Evolutionary conservation across 2,113 vertebrate genomes (phyloP).

Genomic region (Scatophagus argus): DNA sequence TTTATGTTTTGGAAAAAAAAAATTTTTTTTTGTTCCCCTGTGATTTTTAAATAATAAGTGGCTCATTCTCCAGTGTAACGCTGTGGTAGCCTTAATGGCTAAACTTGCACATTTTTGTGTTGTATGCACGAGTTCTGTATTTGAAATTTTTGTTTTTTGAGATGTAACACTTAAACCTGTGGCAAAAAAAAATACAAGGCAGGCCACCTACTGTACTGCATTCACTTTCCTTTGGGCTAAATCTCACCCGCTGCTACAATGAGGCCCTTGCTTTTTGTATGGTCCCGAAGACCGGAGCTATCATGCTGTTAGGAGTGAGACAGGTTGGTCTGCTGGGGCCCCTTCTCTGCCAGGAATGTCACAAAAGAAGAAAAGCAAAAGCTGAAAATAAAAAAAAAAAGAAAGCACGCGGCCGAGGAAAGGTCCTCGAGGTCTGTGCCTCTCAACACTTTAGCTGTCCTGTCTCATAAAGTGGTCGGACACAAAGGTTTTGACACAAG

Average conservation of each 20-base stretch:
- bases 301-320: slow-evolving; percentile 65
- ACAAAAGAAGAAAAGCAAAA: slow-evolving; percentile 63
- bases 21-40: not conserved
- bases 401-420: slow-evolving; percentile 40
- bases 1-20: slow-evolving; percentile 18
- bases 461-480: slow-evolving; percentile 63
- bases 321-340: slow-evolving; percentile 61
- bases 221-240: slow-evolving; percentile 36
- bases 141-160: slow-evolving; percentile 1
- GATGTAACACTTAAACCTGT: not conserved
- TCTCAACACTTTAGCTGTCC: slow-evolving; percentile 66
- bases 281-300: slow-evolving; percentile 39
- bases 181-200: not conserved
- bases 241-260: slow-evolving; percentile 36
- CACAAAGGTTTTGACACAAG: slow-evolving; percentile 66
- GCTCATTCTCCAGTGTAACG: slow-evolving; percentile 1
- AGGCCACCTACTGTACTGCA: not conserved
- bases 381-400: slow-evolving; percentile 26
- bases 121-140: not conserved
- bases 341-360: slow-evolving; percentile 67
- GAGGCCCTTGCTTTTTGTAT: slow-evolving; percentile 39
- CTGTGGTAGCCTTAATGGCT: not conserved
- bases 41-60: slow-evolving; percentile 18
- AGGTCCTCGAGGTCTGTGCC: slow-evolving; percentile 63
- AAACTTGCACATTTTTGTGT: not conserved